Evolutionary conservation across 2,797 vertebrate species (phyloP).

Genomic region (Chaetodon trifasciatus): DNA sequence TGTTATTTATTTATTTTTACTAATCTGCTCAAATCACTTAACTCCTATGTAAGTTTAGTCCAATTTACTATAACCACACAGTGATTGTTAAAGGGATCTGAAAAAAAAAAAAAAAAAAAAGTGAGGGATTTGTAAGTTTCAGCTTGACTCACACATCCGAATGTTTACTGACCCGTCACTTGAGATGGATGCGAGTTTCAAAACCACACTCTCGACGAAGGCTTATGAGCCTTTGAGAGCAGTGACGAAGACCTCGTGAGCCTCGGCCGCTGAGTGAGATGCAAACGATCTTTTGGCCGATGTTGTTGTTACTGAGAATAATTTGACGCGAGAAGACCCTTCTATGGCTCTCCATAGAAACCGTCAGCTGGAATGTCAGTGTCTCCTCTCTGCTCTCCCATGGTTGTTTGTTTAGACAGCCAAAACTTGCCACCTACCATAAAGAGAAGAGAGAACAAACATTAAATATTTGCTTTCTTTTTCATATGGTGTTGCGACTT

Average conservation of each 20-base stretch:
- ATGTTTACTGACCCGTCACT: constrained; percentile 62
- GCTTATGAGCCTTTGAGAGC: constrained; percentile 45
- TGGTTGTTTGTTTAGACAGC: constrained; percentile 80
- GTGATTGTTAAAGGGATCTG: constrained; percentile 6
- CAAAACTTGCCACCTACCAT: constrained; percentile 80
- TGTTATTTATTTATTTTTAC: neutral
- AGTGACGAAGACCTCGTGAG: constrained; percentile 35
- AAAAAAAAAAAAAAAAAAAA: constrained; percentile 51
- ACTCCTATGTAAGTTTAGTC: constrained; percentile 4
- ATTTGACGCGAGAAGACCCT: constrained; percentile 44
- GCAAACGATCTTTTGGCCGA: constrained; percentile 50
- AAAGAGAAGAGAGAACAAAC: constrained; percentile 82
- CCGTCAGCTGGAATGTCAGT: constrained; percentile 71
- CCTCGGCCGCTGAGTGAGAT: constrained; percentile 43
- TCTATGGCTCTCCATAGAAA: constrained; percentile 61
- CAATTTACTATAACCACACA: neutral
- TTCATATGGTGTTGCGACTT: constrained; percentile 78
- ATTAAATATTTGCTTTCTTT: constrained; percentile 85
- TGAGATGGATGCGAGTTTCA: constrained; percentile 68
- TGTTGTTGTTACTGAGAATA: constrained; percentile 41
- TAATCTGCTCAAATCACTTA: neutral
- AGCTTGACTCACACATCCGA: constrained; percentile 58
- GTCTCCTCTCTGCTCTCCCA: constrained; percentile 63
- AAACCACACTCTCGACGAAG: constrained; percentile 34
- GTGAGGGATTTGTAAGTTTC: constrained; percentile 45